phyloP scores from a whole-genome alignment of 2,797 vertebrate species.

The Petrocephalus sullivani region DNA sequence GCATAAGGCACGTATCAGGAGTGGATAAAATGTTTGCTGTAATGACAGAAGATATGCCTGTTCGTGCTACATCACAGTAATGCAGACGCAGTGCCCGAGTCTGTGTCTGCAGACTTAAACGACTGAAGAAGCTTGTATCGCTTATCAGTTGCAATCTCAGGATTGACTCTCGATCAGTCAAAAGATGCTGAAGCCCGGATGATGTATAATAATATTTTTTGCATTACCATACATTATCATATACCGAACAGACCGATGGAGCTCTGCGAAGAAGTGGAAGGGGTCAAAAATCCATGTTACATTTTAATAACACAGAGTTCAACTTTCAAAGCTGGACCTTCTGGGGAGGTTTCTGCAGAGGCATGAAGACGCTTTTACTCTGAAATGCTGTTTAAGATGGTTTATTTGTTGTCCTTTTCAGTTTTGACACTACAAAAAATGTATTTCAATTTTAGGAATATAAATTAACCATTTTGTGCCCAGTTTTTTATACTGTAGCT shows the following conservation, averaged over 20 bases:
- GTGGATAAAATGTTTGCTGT: not conserved
- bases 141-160: slow-evolving; percentile 69
- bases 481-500: not conserved
- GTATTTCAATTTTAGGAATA: not conserved
- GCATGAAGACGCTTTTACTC: not conserved
- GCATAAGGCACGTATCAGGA: not conserved
- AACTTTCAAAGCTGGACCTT: not conserved
- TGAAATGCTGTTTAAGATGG: not conserved
- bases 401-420: not conserved
- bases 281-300: slow-evolving; percentile 48
- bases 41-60: slow-evolving; percentile 29
- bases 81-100: slow-evolving; percentile 53
- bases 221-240: slow-evolving; percentile 47
- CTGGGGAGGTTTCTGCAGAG: not conserved
- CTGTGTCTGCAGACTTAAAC: slow-evolving; percentile 48
- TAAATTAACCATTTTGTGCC: not conserved
- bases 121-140: slow-evolving; percentile 66
- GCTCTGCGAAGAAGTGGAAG: slow-evolving; percentile 52
- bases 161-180: slow-evolving; percentile 74
- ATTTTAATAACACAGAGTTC: slow-evolving; percentile 37
- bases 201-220: slow-evolving; percentile 45
- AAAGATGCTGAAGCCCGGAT: slow-evolving; percentile 60
- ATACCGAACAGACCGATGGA: slow-evolving; percentile 63
- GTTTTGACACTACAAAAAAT: not conserved
- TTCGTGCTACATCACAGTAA: slow-evolving; percentile 50